These are phyloP conservation scores for Molossus molossus DNA, from an alignment of 2,797 vertebrate genomes.

Conservation along the genomic window DNA sequence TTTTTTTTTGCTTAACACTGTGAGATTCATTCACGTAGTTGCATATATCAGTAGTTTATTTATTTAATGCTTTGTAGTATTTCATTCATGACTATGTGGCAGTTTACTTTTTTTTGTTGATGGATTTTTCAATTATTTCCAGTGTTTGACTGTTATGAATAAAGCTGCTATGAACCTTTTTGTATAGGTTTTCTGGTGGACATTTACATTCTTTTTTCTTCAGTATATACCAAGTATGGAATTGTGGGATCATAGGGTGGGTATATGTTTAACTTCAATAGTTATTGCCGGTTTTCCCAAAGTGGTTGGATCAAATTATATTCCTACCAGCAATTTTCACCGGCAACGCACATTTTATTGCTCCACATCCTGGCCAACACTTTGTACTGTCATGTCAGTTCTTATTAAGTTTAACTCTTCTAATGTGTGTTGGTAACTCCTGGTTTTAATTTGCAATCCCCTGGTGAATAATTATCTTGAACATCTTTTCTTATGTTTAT, in stretches of 20 bases:
- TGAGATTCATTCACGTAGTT: neutral
- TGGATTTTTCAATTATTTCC: slow-evolving; percentile 40
- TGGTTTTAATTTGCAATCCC: slow-evolving; percentile 61
- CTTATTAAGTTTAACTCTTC: slow-evolving; percentile 28
- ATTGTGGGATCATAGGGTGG: neutral
- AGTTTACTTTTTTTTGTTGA: slow-evolving; percentile 6
- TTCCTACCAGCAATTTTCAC: neutral
- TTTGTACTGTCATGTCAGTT: slow-evolving; percentile 14
- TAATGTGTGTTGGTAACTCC: neutral
- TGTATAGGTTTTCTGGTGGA: neutral
- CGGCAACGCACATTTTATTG: neutral
- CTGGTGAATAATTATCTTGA: slow-evolving; percentile 47
- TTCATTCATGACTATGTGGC: neutral
- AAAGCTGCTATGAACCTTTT: neutral
- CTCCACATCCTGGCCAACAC: neutral
- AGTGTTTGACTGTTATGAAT: neutral
- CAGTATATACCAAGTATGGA: neutral
- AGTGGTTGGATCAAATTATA: neutral
- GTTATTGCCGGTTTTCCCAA: neutral
- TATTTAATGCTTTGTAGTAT: neutral
- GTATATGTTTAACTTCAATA: slow-evolving; percentile 1
- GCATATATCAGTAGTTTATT: neutral
- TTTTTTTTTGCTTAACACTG: neutral
- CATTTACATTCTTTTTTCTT: slow-evolving; percentile 38
- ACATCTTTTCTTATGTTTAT: slow-evolving; percentile 41